Evolutionary conservation across 2,113 vertebrate genomes (phyloP).

Genomic region (Cacatua alba): DNA sequence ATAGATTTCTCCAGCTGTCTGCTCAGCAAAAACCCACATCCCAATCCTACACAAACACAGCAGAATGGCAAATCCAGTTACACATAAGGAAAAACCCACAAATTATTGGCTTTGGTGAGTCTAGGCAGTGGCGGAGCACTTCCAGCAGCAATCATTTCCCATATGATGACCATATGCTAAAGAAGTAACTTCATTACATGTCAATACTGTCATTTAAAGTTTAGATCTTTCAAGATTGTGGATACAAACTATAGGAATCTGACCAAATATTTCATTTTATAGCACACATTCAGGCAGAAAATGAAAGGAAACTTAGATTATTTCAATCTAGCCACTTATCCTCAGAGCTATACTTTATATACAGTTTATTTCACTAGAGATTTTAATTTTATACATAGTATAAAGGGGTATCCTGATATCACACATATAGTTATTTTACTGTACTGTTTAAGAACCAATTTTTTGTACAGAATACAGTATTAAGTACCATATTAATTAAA

Average conservation of each 20-base stretch:
- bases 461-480: conserved; percentile 72
- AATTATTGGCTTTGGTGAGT: neutral
- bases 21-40: neutral
- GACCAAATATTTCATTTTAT: neutral
- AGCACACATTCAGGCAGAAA: neutral
- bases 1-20: neutral
- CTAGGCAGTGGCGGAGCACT: neutral
- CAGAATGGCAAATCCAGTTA: neutral
- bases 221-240: neutral
- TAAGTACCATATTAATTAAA: conserved; percentile 77
- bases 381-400: conserved; percentile 80
- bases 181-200: neutral
- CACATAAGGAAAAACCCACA: neutral
- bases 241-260: neutral
- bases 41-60: neutral
- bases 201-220: neutral
- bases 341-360: conserved; percentile 64
- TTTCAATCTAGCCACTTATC: neutral
- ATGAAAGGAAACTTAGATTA: neutral
- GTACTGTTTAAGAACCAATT: conserved; percentile 72
- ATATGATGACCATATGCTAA: neutral
- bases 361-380: conserved; percentile 81
- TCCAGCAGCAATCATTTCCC: neutral
- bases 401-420: conserved; percentile 74
- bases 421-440: conserved; percentile 72